Base-by-base conservation (phyloP, 2,888 invertebrate species). In the Metopia argyrocephala region DNA sequence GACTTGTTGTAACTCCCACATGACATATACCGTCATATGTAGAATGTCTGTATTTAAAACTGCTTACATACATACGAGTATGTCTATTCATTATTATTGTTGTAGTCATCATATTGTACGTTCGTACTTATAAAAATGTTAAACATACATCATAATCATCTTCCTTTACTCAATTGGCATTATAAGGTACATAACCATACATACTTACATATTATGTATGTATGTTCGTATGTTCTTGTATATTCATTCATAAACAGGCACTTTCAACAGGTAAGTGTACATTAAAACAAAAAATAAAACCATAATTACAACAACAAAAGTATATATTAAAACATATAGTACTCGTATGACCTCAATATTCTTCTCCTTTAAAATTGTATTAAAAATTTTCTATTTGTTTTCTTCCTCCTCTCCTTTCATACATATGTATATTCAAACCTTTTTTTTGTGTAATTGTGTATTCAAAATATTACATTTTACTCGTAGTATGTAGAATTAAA, bases 201-300 rank as follows among this genome's bases (percentile, higher is more conserved):
- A n/a, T n/a, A n/a, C n/a, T n/a, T n/a, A n/a, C n/a, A n/a, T n/a
- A n/a, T n/a, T n/a, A n/a, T n/a, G n/a, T n/a, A n/a, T n/a, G n/a
- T n/a, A n/a, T n/a, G n/a, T n/a, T n/a, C n/a, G n/a, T n/a, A n/a
- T n/a, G n/a, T n/a, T n/a, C n/a, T 73, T 62, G 31, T 27, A 76
- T 23, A 62, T 69, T 76, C 68, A 76, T 69, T 69, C 56, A 69
- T 50, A 69, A 69, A 61, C 21, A 12, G 12, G 74, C 69, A 81
- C 28, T 61, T 38, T 74, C 81, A 81, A 81, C 81, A 81, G 81
- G 81, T 81, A 81, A 70, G 81, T 81, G 66, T 66, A 50, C 9
- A 9, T 38, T 15, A 38, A 12, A 12, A 15, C 38, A 38, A 38
- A 27, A 46, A 48, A n/a, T n/a, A n/a, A 25, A 18, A 62, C n/a